Percentiles rank a stretch among this genome's conserved stretches.
phyloP scores from a whole-genome alignment of 1,140 invertebrate species.

The Hylaeus volcanicus region DNA sequence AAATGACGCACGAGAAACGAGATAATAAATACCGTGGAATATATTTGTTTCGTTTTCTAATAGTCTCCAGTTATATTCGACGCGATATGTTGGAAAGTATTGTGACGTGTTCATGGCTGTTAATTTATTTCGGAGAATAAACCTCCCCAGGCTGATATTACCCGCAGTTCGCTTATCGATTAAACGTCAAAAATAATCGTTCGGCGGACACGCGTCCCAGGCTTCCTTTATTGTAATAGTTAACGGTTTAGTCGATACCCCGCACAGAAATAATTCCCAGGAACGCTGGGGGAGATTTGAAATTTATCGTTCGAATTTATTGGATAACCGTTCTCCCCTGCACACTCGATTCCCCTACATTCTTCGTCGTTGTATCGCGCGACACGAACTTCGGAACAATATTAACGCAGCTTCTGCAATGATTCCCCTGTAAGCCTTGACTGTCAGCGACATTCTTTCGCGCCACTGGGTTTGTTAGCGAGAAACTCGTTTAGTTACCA shows the following conservation, averaged over 20 bases:
- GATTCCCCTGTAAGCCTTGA: conserved; percentile 60
- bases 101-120: too few relatives aligned
- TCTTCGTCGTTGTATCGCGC: conserved; percentile 53
- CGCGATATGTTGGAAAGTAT: too few relatives aligned
- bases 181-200: not conserved
- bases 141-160: too few relatives aligned
- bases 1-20: too few relatives aligned
- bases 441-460: conserved; percentile 66
- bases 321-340: conserved; percentile 41
- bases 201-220: not conserved
- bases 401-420: conserved; percentile 63
- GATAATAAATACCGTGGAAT: too few relatives aligned
- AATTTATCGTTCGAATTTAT: conserved; percentile 56
- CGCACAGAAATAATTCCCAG: not conserved
- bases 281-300: not conserved
- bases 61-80: too few relatives aligned
- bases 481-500: conserved; percentile 70
- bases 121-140: too few relatives aligned
- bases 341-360: conserved; percentile 12
- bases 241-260: not conserved
- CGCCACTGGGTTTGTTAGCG: conserved; percentile 68
- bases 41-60: too few relatives aligned
- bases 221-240: not conserved
- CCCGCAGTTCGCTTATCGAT: not conserved
- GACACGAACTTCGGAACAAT: conserved; percentile 61